Conservation (phyloP, 2,797 vertebrate species). For the Rhynchotus rufescens region DNA sequence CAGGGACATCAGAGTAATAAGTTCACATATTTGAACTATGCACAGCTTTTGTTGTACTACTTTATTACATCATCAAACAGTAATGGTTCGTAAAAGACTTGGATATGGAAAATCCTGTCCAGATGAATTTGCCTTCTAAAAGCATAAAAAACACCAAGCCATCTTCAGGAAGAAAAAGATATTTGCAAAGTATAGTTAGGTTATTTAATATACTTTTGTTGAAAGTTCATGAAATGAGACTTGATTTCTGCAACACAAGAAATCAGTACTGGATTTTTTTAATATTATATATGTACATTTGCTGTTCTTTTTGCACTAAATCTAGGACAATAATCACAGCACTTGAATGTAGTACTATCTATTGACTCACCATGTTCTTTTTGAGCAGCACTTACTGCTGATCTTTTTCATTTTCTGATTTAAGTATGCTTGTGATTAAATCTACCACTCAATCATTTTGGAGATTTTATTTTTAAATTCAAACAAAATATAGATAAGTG, state of each 20-base stretch:
- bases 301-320: background rate
- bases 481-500: background rate
- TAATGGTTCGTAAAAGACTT: background rate
- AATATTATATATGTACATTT: background rate
- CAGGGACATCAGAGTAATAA: background rate
- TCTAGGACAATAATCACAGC: background rate
- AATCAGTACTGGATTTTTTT: background rate
- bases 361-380: background rate
- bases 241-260: background rate
- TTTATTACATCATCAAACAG: background rate
- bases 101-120: background rate
- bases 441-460: background rate
- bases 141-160: background rate
- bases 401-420: background rate
- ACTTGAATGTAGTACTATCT: background rate
- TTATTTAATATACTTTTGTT: background rate
- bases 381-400: background rate
- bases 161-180: background rate
- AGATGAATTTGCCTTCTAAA: background rate
- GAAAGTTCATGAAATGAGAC: background rate
- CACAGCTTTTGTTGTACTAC: background rate
- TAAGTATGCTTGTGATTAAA: background rate
- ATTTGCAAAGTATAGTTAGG: background rate
- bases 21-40: background rate
- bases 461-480: background rate